These are phyloP conservation scores for Theonella swinhoei DNA, from an alignment of 37 sponge, comb jelly and placozoan genomes.

Conservation along the genomic window DNA sequence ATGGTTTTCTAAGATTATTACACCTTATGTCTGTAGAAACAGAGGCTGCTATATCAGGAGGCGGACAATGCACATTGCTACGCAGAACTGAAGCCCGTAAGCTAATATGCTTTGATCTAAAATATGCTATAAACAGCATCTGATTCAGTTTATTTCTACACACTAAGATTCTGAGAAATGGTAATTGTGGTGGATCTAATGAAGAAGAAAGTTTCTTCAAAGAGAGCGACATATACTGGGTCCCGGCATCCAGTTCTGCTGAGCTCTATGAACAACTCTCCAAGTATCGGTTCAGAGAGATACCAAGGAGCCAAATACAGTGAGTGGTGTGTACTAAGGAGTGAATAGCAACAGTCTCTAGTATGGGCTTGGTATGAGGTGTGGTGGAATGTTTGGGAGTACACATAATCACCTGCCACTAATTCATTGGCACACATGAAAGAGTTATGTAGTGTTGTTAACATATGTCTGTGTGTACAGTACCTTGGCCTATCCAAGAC, in stretches of 20 bases:
- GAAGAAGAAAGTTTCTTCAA: constrained; percentile 8
- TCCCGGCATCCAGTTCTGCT: constrained; percentile 39
- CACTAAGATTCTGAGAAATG: background rate
- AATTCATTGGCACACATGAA: no score
- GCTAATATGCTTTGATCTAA: background rate
- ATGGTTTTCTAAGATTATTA: background rate
- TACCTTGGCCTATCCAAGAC: no score
- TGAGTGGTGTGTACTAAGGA: constrained; percentile 19
- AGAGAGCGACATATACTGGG: constrained; percentile 54
- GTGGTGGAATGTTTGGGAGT: no score
- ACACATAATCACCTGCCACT: no score
- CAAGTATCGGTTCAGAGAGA: constrained; percentile 44
- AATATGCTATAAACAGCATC: background rate
- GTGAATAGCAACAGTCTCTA: no score
- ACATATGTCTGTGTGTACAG: no score
- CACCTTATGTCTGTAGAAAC: background rate
- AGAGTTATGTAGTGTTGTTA: no score
- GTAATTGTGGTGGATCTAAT: background rate
- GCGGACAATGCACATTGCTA: background rate
- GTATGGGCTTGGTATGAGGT: no score
- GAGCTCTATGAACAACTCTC: constrained; percentile 65
- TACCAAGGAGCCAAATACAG: constrained; percentile 35
- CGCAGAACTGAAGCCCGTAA: background rate
- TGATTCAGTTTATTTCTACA: background rate
- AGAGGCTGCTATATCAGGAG: background rate